Base-by-base conservation (phyloP, 2,797 vertebrate species). In the Pterois miles region DNA sequence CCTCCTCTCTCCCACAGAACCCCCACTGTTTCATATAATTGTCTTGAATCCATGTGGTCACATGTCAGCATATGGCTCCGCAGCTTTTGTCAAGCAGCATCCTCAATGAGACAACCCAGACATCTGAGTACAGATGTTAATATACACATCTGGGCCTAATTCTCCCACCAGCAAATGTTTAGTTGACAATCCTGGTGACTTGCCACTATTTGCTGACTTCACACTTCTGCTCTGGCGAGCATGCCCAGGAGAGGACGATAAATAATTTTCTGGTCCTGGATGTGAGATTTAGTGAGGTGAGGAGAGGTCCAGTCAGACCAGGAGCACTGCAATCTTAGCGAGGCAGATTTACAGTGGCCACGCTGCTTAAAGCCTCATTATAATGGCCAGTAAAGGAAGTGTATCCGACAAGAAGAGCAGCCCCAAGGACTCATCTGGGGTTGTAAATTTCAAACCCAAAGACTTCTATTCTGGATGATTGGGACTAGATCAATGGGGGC, bases 341-440 rank as follows among this genome's bases (percentile, higher is more conserved):
- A 14, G 71, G 76, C 77, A 91, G 89, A 94, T 95, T 92, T 94
- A 93, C 77, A 64, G 84, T 77, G 67, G 18, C 68, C 76, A 34
- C 27, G 34, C 84, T 89, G 85, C 76, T 94, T 91, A 90, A 92
- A 88, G 80, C 67, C 60, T 89, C 86, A 91, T 94, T 90, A 93
- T 85, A 85, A 82, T 77, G 80, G 78, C 67, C 76, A 73, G 83
- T 80, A 81, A 88, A 88, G 60, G 69, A 80, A 80, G 52, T 78
- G 86, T 88, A 82, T 86, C 88, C 70, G 71, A 71, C 83, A 73
- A 52, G 76, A 77, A 78, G 76, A 81, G 59, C 56, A 71, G 53
- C 60, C 69, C 38, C 71, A 78, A 87, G 69, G 81, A 85, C 80
- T 83, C 58, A 12, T 59, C 36, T 12, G 56, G 18, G 60, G 75